Percentiles rank a stretch among this genome's conserved stretches.
Evolutionary conservation across 2,888 invertebrate genomes (phyloP).

Genomic region (Falcaria lacertinaria): DNA sequence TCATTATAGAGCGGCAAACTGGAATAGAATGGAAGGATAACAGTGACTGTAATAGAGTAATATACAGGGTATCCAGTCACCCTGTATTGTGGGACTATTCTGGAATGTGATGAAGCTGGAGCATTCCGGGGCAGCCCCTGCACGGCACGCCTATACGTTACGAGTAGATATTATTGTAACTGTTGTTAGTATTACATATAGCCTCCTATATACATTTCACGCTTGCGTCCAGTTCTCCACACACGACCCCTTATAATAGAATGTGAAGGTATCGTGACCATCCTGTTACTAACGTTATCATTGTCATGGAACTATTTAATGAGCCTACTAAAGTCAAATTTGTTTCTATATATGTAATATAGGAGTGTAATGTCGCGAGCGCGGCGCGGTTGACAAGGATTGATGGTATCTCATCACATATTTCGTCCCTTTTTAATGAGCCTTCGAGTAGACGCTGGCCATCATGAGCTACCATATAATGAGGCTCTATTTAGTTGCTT

Average conservation of each 20-base stretch:
- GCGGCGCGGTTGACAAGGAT: background rate
- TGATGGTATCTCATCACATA: background rate
- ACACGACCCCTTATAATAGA: slow-evolving; percentile 12
- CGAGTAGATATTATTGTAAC: slow-evolving; percentile 38
- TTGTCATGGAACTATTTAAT: slow-evolving; percentile 15
- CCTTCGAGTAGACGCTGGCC: background rate
- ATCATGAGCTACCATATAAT: background rate
- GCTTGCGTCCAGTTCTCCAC: slow-evolving; percentile 60
- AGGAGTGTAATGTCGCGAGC: slow-evolving; percentile 33
- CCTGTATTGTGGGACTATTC: slow-evolving; percentile 19
- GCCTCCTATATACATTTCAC: slow-evolving; percentile 39
- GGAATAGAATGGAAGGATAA: slow-evolving; percentile 42
- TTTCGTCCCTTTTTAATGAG: too few relatives aligned
- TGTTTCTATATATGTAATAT: slow-evolving; percentile 29
- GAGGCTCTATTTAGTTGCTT: background rate
- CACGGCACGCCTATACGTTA: slow-evolving; percentile 20
- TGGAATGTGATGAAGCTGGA: slow-evolving; percentile 16
- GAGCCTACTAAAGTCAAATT: slow-evolving; percentile 19
- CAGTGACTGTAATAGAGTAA: slow-evolving; percentile 29
- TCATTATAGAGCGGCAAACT: slow-evolving; percentile 44
- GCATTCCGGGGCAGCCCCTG: slow-evolving; percentile 31
- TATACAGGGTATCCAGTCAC: too few relatives aligned
- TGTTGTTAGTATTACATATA: slow-evolving; percentile 46
- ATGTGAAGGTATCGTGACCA: slow-evolving; percentile 15
- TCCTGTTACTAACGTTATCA: slow-evolving; percentile 28